phyloP scores from a whole-genome alignment of 2,797 vertebrate genomes.

The Acridotheres tristis region DNA sequence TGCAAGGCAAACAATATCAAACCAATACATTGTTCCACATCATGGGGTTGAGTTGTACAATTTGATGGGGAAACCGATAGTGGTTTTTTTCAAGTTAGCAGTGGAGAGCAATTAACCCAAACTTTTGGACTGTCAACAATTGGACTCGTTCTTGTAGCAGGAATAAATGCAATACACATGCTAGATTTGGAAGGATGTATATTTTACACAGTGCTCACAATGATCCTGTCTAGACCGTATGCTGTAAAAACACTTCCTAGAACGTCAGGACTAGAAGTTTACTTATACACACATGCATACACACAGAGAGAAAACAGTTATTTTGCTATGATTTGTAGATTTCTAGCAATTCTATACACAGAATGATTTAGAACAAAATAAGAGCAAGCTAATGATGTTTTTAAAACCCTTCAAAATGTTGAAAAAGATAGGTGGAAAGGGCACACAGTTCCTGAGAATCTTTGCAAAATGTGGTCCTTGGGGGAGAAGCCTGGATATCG shows the following conservation, averaged over 20 bases:
- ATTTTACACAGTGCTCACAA: background rate
- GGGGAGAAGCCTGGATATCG: background rate
- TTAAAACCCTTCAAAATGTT: rapidly evolving
- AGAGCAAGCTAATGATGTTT: background rate
- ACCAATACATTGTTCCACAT: background rate
- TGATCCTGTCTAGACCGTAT: background rate
- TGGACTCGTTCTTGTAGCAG: background rate
- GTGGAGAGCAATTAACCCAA: background rate
- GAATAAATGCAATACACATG: background rate
- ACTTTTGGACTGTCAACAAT: background rate
- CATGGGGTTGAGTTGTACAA: background rate
- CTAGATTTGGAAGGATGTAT: background rate
- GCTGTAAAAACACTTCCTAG: background rate
- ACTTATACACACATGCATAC: background rate
- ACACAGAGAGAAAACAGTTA: background rate
- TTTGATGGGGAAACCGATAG: background rate
- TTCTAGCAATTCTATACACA: background rate
- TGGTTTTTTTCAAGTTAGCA: background rate
- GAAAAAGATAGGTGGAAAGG: background rate
- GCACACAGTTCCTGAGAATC: rapidly evolving
- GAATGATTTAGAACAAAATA: background rate
- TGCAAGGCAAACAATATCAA: background rate
- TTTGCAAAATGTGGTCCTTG: background rate
- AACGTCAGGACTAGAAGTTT: background rate
- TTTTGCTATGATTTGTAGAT: background rate